Evolutionary conservation across 2,888 invertebrate species (phyloP).

Genomic region (Aspidiotus destructor): DNA sequence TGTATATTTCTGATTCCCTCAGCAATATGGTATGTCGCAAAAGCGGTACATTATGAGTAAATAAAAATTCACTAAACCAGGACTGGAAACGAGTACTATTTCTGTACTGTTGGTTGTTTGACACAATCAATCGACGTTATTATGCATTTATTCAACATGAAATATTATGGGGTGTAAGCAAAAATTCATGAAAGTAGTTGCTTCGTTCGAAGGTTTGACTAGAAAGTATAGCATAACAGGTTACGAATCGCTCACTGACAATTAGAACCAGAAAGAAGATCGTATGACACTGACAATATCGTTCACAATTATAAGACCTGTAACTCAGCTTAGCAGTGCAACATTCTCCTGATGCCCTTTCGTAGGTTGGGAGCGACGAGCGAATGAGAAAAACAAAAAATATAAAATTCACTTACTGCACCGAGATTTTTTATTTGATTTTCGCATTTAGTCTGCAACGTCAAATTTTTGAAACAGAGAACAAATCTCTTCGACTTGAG

Average conservation of each 20-base stretch:
- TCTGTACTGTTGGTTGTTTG: too few relatives aligned
- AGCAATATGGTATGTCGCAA: too few relatives aligned
- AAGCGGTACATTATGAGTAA: too few relatives aligned
- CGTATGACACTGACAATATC: background rate
- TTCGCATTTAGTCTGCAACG: conserved; percentile 55
- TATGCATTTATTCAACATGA: too few relatives aligned
- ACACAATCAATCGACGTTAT: too few relatives aligned
- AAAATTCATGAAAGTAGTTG: too few relatives aligned
- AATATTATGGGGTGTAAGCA: too few relatives aligned
- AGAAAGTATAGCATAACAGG: background rate
- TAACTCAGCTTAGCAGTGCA: background rate
- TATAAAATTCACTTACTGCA: conserved; percentile 50
- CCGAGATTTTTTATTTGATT: conserved; percentile 61
- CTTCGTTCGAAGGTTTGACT: background rate
- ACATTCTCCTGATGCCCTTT: background rate
- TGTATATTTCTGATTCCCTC: too few relatives aligned
- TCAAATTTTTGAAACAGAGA: conserved; percentile 64
- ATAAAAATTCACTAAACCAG: too few relatives aligned
- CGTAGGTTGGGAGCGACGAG: background rate
- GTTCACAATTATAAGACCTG: background rate
- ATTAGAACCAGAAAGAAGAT: background rate
- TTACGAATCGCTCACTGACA: background rate
- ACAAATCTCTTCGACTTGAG: conserved; percentile 62
- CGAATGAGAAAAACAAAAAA: background rate
- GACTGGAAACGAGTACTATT: too few relatives aligned